Conservation (phyloP, 2,888 invertebrate species). For the Synergus laeviventris region DNA sequence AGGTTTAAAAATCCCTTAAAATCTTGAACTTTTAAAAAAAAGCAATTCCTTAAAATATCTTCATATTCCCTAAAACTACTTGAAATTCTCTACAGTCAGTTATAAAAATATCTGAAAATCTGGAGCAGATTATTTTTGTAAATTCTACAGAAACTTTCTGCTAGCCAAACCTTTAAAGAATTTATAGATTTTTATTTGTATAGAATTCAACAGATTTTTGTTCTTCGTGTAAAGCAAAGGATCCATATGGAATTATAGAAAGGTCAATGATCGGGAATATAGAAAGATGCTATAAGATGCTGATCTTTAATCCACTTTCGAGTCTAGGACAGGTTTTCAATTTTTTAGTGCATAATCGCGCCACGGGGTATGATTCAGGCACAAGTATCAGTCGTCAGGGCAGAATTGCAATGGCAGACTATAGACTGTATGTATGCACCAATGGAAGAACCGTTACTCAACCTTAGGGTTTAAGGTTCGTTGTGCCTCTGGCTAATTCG, state of each 20-base stretch:
- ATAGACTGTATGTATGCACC: conserved; percentile 52
- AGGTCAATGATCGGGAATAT: conserved; percentile 9
- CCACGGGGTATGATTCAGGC: conserved; percentile 15
- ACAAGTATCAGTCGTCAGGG: conserved; percentile 28
- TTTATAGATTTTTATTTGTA: too few relatives aligned
- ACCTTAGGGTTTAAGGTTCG: conserved; percentile 68
- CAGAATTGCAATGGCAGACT: conserved; percentile 30
- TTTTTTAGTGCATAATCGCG: conserved; percentile 28
- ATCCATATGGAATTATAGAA: neutral
- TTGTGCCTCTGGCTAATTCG: conserved; percentile 39
- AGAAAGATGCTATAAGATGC: conserved; percentile 16
- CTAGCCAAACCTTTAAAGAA: too few relatives aligned
- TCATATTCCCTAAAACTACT: too few relatives aligned
- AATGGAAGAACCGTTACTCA: conserved; percentile 67
- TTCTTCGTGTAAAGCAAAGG: too few relatives aligned
- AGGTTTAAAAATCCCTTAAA: too few relatives aligned
- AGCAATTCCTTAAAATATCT: too few relatives aligned
- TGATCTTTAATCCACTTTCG: conserved; percentile 38
- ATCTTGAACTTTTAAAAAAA: too few relatives aligned
- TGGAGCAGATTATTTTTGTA: too few relatives aligned
- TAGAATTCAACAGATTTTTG: too few relatives aligned
- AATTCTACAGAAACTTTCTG: too few relatives aligned
- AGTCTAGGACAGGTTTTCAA: conserved; percentile 31
- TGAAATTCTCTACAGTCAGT: too few relatives aligned
- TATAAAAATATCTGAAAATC: too few relatives aligned